Evolutionary conservation across 64 coral and sea anemone species (phyloP).

Genomic region (Orbicella faveolata): DNA sequence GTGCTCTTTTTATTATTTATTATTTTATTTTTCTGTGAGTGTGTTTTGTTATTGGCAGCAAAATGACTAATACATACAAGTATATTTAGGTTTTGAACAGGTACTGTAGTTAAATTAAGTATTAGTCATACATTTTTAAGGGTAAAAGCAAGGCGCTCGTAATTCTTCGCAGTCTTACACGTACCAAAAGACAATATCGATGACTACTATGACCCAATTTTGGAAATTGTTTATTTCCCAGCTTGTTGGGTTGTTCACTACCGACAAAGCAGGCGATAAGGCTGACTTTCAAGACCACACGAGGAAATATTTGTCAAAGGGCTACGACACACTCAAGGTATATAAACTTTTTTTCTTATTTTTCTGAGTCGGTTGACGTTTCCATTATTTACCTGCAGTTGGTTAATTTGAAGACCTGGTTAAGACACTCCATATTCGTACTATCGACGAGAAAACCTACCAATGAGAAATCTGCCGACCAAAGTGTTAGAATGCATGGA

Average conservation of each 20-base stretch:
- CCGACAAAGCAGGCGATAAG: background rate
- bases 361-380: background rate
- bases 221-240: background rate
- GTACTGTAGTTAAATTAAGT: no score
- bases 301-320: conserved; percentile 32
- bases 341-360: background rate
- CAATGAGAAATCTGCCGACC: no score
- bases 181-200: background rate
- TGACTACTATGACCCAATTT: background rate
- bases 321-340: conserved; percentile 70
- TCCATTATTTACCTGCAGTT: background rate
- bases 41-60: background rate
- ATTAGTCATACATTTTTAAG: no score
- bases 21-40: background rate
- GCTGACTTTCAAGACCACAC: conserved; percentile 55
- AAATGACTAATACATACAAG: no score
- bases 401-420: no score
- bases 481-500: no score
- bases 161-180: no score
- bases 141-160: no score
- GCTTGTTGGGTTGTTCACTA: conserved; percentile 31
- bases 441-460: no score
- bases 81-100: background rate
- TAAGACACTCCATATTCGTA: no score
- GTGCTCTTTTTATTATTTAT: background rate